Evolutionary conservation across 2,797 vertebrate genomes (phyloP).

Genomic region (Urophycis tenuis): DNA sequence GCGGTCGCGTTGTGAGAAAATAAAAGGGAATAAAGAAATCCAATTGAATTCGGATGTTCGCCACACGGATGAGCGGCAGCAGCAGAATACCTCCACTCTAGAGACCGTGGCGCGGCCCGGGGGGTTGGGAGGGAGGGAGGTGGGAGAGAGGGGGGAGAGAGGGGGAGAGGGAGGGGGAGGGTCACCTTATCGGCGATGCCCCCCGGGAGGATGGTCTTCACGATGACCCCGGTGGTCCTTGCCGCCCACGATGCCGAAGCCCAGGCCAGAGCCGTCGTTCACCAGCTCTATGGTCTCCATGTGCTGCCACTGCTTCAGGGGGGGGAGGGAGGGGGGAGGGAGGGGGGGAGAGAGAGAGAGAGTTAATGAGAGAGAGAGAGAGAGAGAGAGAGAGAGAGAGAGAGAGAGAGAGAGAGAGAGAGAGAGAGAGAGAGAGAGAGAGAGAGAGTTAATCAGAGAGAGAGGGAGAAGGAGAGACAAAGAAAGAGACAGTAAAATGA

Average conservation of each 20-base stretch:
- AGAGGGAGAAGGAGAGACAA: background rate
- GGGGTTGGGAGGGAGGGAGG: too few species aligned
- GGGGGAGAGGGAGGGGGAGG: conserved; percentile 3
- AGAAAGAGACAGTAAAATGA: background rate
- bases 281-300: conserved; percentile 92
- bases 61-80: background rate
- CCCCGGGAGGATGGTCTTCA: conserved; percentile 95
- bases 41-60: background rate
- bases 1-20: background rate
- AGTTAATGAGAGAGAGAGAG: background rate
- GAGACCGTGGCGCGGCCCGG: too few species aligned
- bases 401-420: background rate
- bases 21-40: background rate
- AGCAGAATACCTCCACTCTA: too few species aligned
- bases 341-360: background rate
- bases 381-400: background rate
- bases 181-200: conserved; percentile 92
- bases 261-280: conserved; percentile 93
- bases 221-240: conserved; percentile 91
- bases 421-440: background rate
- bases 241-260: conserved; percentile 95
- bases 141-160: conserved; percentile 4
- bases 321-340: conserved; percentile 42
- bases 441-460: background rate
- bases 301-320: conserved; percentile 78